Evolutionary conservation across 2,888 invertebrate genomes (phyloP), one percentile per base, ranked within the genome.

Genomic region (Cheiracanthium punctorium): DNA sequence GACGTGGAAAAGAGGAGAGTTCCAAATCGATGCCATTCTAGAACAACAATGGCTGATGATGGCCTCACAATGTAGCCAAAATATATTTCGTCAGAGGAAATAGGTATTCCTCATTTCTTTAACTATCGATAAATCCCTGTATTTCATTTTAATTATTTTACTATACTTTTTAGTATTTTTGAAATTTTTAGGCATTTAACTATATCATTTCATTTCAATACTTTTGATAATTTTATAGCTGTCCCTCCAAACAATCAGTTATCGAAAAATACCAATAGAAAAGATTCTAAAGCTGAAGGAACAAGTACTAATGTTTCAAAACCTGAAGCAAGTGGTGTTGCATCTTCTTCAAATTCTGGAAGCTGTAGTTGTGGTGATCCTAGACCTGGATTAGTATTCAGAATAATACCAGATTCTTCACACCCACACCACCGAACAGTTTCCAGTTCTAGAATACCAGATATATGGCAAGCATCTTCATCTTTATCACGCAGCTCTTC

Each of bases 391-490:
- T 91, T 91, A 14, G 91, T 91, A 75, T 90, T 91, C n/a, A 90
- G 92, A 84, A 90, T 92, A 17, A 37, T 75, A 70, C 74, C 80
- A 5, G 89, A 89, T 33, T 74, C 71, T 69, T 65, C 73, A 24
- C 80, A 75, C 29, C 82, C 73, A 24, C 80, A 75, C 29, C 82
- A 82, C 67, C 79, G 76, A 64, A 65, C 80, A 29, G 77, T 70
- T 33, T 80, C 89, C 69, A 96, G 96, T 91, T 95, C 96, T 0
- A 93, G 96, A 88, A 96, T 96, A 92, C 96, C 96, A 0, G 96
- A 96, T 91, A 93, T 96, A 87, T 93, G 96, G 76, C 90, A 92
- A 52, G 76, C 85, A 24, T 67, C 77, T 75, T 80, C 77, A 58
- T 74, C 75, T 64, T 76, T 88, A 65, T 88, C 89, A n/a, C 82